Evolutionary conservation across 2,113 vertebrate genomes (phyloP).

Genomic region (Narcine bancroftii): DNA sequence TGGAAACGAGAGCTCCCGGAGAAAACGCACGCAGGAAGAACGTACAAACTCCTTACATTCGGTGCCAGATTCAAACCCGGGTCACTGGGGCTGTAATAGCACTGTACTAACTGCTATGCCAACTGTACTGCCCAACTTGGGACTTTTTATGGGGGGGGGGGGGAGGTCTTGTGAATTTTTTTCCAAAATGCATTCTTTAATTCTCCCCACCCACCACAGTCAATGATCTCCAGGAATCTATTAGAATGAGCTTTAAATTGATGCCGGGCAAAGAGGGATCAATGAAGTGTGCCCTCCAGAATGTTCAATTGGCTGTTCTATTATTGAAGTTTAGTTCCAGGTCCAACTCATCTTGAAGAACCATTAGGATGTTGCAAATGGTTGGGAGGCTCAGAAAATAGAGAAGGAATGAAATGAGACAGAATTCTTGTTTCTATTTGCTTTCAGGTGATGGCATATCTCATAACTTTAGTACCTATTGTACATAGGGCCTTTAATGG

Average conservation of each 20-base stretch:
- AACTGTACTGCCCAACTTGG: too few relatives aligned
- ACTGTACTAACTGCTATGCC: too few relatives aligned
- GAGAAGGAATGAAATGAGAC: not conserved
- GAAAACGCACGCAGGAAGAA: too few relatives aligned
- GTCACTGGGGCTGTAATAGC: too few relatives aligned
- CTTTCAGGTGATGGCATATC: not conserved
- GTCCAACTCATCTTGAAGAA: not conserved
- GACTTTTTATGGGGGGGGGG: too few relatives aligned
- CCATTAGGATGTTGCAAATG: not conserved
- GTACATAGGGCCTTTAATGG: too few relatives aligned
- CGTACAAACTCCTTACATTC: too few relatives aligned
- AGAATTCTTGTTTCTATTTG: too few relatives aligned
- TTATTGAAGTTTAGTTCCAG: constrained; percentile 1
- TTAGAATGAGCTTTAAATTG: constrained; percentile 11
- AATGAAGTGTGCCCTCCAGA: not conserved
- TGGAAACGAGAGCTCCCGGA: too few relatives aligned
- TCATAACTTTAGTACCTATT: too few relatives aligned
- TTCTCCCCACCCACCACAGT: not conserved
- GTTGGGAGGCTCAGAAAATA: not conserved
- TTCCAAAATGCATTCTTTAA: not conserved
- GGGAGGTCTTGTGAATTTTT: not conserved
- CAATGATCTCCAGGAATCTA: constrained; percentile 26
- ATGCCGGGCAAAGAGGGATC: constrained; percentile 14
- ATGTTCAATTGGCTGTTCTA: not conserved
- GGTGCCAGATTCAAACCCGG: too few relatives aligned